These are phyloP conservation scores for Pseudochirops cupreus DNA, from an alignment of 2,797 vertebrate species.

Conservation along the genomic window DNA sequence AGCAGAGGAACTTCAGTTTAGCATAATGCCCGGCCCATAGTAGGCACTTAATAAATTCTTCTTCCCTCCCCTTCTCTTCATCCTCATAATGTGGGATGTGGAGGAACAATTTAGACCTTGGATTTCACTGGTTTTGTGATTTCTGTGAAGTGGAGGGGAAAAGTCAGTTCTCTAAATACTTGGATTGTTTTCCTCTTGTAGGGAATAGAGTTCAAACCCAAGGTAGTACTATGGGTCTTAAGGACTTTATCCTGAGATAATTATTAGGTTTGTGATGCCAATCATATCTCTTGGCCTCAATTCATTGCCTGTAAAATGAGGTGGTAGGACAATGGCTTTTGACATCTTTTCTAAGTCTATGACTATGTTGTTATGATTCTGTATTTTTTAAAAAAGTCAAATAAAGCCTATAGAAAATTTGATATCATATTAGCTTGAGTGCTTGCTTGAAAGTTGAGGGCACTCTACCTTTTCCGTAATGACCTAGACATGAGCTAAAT, in stretches of 20 bases:
- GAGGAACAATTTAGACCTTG: background rate
- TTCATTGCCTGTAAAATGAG: background rate
- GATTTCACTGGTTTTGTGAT: background rate
- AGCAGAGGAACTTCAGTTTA: background rate
- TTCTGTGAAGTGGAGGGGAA: background rate
- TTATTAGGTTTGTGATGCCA: background rate
- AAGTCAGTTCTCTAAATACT: background rate
- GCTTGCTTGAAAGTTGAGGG: background rate
- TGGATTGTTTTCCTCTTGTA: background rate
- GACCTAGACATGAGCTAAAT: background rate
- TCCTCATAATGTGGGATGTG: background rate
- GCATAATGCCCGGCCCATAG: background rate
- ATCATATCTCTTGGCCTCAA: background rate
- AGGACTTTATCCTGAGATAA: background rate
- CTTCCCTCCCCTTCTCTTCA: background rate
- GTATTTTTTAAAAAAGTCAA: background rate
- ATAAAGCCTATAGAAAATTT: background rate
- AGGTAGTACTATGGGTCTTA: background rate
- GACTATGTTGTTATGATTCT: background rate
- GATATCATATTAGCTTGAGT: background rate
- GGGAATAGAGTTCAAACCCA: background rate
- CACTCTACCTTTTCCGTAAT: background rate
- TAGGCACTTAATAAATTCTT: background rate
- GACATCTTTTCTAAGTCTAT: background rate
- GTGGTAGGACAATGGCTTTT: background rate